Conservation (phyloP, 2,113 vertebrate species). For the Symphodus melops region DNA sequence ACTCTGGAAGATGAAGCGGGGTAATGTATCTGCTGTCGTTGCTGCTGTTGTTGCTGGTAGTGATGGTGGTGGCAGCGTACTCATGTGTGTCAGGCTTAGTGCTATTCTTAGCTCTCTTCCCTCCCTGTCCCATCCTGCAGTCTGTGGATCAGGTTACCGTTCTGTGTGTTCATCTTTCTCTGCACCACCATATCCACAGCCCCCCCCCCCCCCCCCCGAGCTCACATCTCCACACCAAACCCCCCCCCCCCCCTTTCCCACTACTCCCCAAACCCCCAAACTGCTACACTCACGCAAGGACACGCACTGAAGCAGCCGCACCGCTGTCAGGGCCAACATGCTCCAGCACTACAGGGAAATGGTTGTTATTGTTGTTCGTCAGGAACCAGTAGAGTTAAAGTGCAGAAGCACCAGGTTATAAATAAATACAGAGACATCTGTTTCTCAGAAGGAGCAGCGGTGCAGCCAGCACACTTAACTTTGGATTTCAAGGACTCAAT, state of each 20-base stretch:
- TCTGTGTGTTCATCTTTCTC: slow-evolving; percentile 58
- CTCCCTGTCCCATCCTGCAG: slow-evolving; percentile 76
- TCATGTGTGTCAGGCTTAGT: slow-evolving; percentile 63
- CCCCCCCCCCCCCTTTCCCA: background rate
- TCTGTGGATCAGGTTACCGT: slow-evolving; percentile 77
- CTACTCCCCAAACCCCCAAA: slow-evolving; percentile 24
- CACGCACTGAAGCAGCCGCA: slow-evolving; percentile 23
- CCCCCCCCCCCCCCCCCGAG: background rate
- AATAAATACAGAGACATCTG: slow-evolving; percentile 66
- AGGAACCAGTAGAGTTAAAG: slow-evolving; percentile 53
- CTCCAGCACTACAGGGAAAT: slow-evolving; percentile 58
- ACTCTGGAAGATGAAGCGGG: slow-evolving; percentile 50
- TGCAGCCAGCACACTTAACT: slow-evolving; percentile 12
- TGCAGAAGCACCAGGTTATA: slow-evolving; percentile 61
- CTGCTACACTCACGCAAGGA: slow-evolving; percentile 35
- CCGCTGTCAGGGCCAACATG: slow-evolving; percentile 48
- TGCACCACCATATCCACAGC: slow-evolving; percentile 1
- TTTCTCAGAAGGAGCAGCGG: slow-evolving; percentile 24
- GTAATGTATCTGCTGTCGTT: slow-evolving; percentile 46
- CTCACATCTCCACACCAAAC: slow-evolving; percentile 10
- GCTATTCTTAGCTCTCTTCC: slow-evolving; percentile 78
- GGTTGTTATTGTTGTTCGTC: slow-evolving; percentile 67
- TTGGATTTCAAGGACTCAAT: slow-evolving; percentile 8
- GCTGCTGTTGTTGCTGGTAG: slow-evolving; percentile 24
- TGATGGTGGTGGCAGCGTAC: slow-evolving; percentile 10